Evolutionary conservation across 2,888 invertebrate genomes (phyloP).

Genomic region (Euzophera pinguis): DNA sequence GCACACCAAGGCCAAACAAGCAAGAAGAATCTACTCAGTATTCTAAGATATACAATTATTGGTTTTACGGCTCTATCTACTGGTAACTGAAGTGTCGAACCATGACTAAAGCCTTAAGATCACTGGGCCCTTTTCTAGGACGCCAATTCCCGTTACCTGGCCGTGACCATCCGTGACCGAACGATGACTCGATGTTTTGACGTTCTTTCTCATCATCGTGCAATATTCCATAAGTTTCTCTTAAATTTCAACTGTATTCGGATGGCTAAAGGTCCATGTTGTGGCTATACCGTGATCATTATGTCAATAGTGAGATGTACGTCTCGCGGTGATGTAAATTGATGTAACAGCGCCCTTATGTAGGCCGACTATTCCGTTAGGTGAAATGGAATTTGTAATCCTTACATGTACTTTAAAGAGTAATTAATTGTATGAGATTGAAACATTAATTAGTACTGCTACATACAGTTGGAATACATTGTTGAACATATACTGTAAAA

Average conservation of each 20-base stretch:
- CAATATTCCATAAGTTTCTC: conserved; percentile 17
- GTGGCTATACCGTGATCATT: not conserved
- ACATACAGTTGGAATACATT: too few relatives aligned
- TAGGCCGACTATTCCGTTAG: conserved; percentile 35
- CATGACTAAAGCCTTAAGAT: conserved; percentile 19
- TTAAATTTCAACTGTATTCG: not conserved
- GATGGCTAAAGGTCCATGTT: not conserved
- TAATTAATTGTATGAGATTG: not conserved
- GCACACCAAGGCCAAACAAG: too few relatives aligned
- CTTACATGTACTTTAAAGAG: conserved; percentile 10
- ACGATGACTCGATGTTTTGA: conserved; percentile 48
- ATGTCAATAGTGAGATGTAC: conserved; percentile 11
- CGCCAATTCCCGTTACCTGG: conserved; percentile 60
- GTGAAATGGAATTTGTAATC: conserved; percentile 16
- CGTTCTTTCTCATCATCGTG: conserved; percentile 22
- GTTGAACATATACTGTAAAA: too few relatives aligned
- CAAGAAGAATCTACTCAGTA: not conserved
- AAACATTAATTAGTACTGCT: not conserved
- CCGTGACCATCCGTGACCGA: conserved; percentile 58
- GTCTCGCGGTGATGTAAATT: conserved; percentile 7
- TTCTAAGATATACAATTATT: not conserved
- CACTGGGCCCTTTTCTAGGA: conserved; percentile 60
- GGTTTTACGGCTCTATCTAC: not conserved
- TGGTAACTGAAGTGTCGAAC: conserved; percentile 5
- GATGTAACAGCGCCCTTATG: conserved; percentile 30